phyloP scores from a whole-genome alignment of 2,888 invertebrate genomes.

The Lobophora halterata region DNA sequence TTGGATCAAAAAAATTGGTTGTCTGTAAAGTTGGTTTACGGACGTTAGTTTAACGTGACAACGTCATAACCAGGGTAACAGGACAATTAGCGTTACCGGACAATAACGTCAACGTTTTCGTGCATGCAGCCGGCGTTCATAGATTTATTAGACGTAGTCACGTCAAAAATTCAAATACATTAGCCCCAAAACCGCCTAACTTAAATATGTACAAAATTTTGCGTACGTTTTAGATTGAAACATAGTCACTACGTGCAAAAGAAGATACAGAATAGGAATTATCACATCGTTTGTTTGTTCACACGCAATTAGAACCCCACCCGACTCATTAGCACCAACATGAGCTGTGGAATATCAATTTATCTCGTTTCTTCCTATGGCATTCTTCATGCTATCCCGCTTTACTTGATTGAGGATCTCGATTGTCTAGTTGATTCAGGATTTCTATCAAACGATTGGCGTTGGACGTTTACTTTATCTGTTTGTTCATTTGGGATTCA shows the following conservation, averaged over 20 bases:
- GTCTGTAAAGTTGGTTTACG: too few relatives aligned
- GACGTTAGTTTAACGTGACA: too few relatives aligned
- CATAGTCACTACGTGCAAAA: constrained; percentile 23
- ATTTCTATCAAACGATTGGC: constrained; percentile 64
- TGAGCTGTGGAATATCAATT: constrained; percentile 38
- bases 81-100: too few relatives aligned
- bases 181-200: constrained; percentile 11
- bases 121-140: too few relatives aligned
- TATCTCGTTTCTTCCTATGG: constrained; percentile 44
- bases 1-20: too few relatives aligned
- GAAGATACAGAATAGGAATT: constrained; percentile 58
- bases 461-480: constrained; percentile 55
- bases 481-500: constrained; percentile 44
- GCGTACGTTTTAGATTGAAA: too few relatives aligned
- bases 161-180: too few relatives aligned
- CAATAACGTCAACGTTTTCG: too few relatives aligned
- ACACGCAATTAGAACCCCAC: constrained; percentile 74
- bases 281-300: constrained; percentile 70
- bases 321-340: constrained; percentile 69
- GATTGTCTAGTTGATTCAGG: constrained; percentile 63
- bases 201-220: too few relatives aligned
- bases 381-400: constrained; percentile 36
- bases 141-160: too few relatives aligned
- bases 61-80: too few relatives aligned
- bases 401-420: constrained; percentile 63